phyloP scores from a whole-genome alignment of 2,113 vertebrate genomes.

The Haemorhous mexicanus region DNA sequence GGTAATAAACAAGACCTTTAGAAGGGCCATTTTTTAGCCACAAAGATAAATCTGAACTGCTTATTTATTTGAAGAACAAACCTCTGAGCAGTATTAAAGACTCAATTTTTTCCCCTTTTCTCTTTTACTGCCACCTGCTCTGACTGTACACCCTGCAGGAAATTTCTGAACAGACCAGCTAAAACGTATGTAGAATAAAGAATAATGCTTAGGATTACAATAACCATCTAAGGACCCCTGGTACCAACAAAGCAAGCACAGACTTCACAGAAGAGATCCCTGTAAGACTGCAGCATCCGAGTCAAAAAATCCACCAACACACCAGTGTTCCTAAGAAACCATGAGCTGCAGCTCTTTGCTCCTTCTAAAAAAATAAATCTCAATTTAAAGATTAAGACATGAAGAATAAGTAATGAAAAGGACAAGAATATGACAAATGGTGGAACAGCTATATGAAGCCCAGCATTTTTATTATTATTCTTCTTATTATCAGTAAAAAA shows the following conservation, averaged over 20 bases:
- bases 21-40: not conserved
- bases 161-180: not conserved
- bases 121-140: conserved; percentile 12
- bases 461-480: not conserved
- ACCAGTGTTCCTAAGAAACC: not conserved
- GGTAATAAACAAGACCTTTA: conserved; percentile 29
- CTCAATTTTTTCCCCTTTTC: not conserved
- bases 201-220: not conserved
- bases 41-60: not conserved
- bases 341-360: not conserved
- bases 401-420: not conserved
- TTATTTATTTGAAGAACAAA: not conserved
- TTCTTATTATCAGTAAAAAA: not conserved
- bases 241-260: not conserved
- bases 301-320: not conserved
- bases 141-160: not conserved
- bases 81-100: not conserved
- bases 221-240: not conserved
- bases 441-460: not conserved
- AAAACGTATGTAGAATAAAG: not conserved
- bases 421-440: not conserved
- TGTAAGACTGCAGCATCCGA: not conserved
- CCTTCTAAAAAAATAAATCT: not conserved
- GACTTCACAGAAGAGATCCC: not conserved
- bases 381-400: not conserved